Base-by-base conservation (phyloP, 2,888 invertebrate species). In the Aleiodes leptofemur region DNA sequence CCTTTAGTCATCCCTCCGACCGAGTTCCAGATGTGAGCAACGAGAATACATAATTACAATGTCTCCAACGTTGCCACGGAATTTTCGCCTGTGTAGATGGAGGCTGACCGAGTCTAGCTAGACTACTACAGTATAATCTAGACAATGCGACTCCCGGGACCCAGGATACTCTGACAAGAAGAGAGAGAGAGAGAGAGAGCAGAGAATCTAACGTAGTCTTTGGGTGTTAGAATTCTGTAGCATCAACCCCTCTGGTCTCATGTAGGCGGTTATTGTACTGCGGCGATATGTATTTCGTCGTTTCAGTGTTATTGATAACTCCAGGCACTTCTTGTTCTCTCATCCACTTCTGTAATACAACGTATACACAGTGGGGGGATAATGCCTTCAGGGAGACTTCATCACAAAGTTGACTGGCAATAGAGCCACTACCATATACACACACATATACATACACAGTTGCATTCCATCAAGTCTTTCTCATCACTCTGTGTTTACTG, bases 41-140 rank as follows among this genome's bases (percentile, higher is more conserved):
- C 84, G 82, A 82, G 85, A 84, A 83, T 84, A 83, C 86, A 84
- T 86, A 86, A 86, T 86, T 86, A 85, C 83, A 83, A 84, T 85
- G 85, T 86, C 82, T 86, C 82, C 82, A 79, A 74, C 82, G 82
- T 81, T 82, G 23, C 81, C 83, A 82, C 82, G 69, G 77, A 78
- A 56, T 68, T 53, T 71, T 80, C 78, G 34, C 34, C 34, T 23
- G 81, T n/a, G 66, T 13, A 14, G 16, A 29, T 50, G 16, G 76
- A 83, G 83, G 84, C 83, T 83, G 81, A 81, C 82, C 82, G 82
- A 83, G 79, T 82, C 82, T 74, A 23, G 57, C 59, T 71, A n/a
- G 76, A 77, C 77, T 69, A 76, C 83, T 83, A 80, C 68, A 83
- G 83, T 84, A 78, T 78, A 86, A 85, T 85, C 84, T 82, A 84